phyloP scores from a whole-genome alignment of 2,888 invertebrate species.

The Ernsta delagoae region DNA sequence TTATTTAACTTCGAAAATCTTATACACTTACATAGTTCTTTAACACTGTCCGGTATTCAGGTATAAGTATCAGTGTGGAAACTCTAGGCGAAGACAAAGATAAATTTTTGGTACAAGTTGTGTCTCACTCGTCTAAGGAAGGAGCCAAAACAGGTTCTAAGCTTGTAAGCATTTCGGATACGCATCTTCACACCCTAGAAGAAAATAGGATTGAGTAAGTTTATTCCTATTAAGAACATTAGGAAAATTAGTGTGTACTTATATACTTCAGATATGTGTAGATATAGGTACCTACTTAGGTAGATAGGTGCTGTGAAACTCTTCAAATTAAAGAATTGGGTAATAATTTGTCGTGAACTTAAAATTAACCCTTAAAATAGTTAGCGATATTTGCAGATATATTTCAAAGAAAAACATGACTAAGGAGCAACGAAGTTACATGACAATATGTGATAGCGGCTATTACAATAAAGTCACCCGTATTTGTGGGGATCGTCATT shows the following conservation, averaged over 20 bases:
- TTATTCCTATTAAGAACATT: background rate
- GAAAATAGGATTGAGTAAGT: constrained; percentile 84
- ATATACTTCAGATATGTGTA: no score
- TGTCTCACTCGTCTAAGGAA: constrained; percentile 84
- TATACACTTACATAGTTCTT: background rate
- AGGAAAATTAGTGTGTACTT: no score
- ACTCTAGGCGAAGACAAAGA: constrained; percentile 72
- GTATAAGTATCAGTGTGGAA: constrained; percentile 75
- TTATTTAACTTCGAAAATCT: no score
- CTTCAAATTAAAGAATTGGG: no score
- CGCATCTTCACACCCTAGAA: constrained; percentile 86
- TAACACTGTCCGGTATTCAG: constrained; percentile 47
- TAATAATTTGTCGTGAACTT: no score
- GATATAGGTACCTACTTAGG: no score
- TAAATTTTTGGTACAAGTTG: constrained; percentile 86
- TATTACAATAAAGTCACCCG: constrained; percentile 84
- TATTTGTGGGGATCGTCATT: constrained; percentile 70
- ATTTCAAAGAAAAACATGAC: constrained; percentile 68
- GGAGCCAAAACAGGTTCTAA: constrained; percentile 85
- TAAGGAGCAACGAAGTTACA: constrained; percentile 82
- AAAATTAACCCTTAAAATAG: no score
- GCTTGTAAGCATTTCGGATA: constrained; percentile 85
- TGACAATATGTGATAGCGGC: constrained; percentile 80
- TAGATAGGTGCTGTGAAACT: no score
- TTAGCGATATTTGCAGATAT: constrained; percentile 57